Base-by-base conservation (phyloP, 2,113 vertebrate species). In the Nesogale talazaci region DNA sequence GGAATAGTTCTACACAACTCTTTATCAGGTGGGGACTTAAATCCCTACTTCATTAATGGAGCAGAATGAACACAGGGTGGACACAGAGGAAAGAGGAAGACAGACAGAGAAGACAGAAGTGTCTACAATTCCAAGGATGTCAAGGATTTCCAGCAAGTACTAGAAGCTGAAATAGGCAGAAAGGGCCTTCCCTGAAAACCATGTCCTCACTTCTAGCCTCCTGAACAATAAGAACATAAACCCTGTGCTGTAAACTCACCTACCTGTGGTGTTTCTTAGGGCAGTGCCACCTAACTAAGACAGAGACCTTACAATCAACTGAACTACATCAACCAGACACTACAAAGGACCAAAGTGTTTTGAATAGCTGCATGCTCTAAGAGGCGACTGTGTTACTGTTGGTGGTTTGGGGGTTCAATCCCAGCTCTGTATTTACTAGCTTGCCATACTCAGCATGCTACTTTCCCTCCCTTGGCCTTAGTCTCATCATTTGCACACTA, bases 331-430 rank as follows among this genome's bases (percentile, higher is more conserved):
- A 65, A 31, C 14, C 10, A 16, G 27, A 34, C 34, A 12, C 19
- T 25, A 9, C 23, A 3, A 20, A 0, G 12, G 72, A 88, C 86
- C 34, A 38, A 63, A 4, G 34, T 25, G 52, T n/a, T 82, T 11
- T 19, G 19, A 3, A 11, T 0, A 20, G 52, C 15, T 38, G 27
- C 6, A 22, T 0, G 1, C 17, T 16, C 2, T n/a, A 63, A 19
- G 38, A 93, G 40, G 52, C n/a, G 22, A 2, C 3, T 2, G 6
- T 0, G 3, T 52, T 8, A 7, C 11, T n/a, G 84, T 2, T 20
- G 27, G 42, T 22, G 42, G 25, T 17, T 6, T 5, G 7, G 5
- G 27, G 11, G 22, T 0, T 22, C 69, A 79, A 20, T 12, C 65
- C n/a, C 10, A 27, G 80, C 38, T 20, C 80, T 61, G 61, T 2